Base-by-base conservation (phyloP, 2,113 vertebrate genomes). In the Zootoca vivipara region DNA sequence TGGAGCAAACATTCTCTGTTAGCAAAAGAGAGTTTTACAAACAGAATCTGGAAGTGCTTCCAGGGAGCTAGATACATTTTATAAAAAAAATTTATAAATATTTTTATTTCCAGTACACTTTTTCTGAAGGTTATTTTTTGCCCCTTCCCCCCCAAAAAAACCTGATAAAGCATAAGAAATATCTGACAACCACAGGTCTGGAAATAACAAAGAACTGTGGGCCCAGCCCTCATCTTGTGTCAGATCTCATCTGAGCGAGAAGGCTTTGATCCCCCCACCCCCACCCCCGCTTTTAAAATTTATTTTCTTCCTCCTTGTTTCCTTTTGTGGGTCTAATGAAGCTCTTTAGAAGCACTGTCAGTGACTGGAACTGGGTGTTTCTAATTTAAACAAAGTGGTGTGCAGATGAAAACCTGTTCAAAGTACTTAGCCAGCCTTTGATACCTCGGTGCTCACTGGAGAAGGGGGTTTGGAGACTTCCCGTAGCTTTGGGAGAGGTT, bases 101-200 rank as follows among this genome's bases (percentile, higher is more conserved):
- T 35, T 67, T 5, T 13, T 65, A 22, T 24, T 20, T 12, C 4
- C 69, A 15, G 9, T 72, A 67, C 18, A 22, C 20, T 52, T 7
- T 52, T 77, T 56, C n/a, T 46, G 70, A 77, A 65, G n/a, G 70
- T 28, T 74, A 16, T 38, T 40, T 20, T 7, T 38, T 16, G 15
- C 24, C 30, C 22, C 28, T 35, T 7, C 38, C 2, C 91, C 95
- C 85, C 72, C n/a, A 92, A 85, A 18, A 74, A 67, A 35, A 52
- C 18, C 77, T 0, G 58, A 93, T 88, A 87, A 91, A 87, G 2
- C 46, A 85, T 69, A 80, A 73, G n/a, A 56, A 38, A 35, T 74
- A 80, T 82, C 89, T 91, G 78, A 67, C 81, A 83, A 90, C 33
- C 16, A 56, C n/a, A 52, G 87, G 78, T 89, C 94, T 89, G 74